These are phyloP conservation scores for Phalacrocorax carbo DNA, from an alignment of 2,113 vertebrate species.

Conservation along the genomic window DNA sequence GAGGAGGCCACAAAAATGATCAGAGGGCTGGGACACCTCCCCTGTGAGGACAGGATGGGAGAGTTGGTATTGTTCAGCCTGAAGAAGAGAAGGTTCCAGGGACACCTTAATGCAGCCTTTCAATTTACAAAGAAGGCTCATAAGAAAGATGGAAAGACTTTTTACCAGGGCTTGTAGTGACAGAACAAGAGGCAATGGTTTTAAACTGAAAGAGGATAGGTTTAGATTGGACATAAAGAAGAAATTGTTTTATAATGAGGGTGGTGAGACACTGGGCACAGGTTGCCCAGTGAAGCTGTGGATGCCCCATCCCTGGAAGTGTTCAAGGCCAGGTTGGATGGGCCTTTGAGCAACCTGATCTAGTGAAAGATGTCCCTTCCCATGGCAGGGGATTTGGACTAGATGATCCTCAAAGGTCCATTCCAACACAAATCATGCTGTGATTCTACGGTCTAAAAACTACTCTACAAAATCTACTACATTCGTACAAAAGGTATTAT, in stretches of 20 bases:
- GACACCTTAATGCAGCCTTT: neutral
- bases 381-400: neutral
- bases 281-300: neutral
- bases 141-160: neutral
- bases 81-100: neutral
- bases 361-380: neutral
- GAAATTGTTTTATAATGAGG: neutral
- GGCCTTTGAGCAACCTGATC: neutral
- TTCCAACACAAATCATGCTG: neutral
- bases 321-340: neutral
- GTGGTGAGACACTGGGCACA: neutral
- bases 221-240: neutral
- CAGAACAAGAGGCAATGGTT: neutral
- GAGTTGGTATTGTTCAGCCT: no score
- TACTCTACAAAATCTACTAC: neutral
- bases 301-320: neutral
- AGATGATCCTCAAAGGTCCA: neutral
- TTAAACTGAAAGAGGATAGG: neutral
- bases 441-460: neutral
- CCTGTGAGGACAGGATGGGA: neutral
- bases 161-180: neutral
- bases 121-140: neutral
- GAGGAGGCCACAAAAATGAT: rapidly evolving
- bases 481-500: neutral
- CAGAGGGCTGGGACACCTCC: neutral